These are phyloP conservation scores for Enoplosus armatus DNA, from an alignment of 2,797 vertebrate genomes.

Conservation along the genomic window DNA sequence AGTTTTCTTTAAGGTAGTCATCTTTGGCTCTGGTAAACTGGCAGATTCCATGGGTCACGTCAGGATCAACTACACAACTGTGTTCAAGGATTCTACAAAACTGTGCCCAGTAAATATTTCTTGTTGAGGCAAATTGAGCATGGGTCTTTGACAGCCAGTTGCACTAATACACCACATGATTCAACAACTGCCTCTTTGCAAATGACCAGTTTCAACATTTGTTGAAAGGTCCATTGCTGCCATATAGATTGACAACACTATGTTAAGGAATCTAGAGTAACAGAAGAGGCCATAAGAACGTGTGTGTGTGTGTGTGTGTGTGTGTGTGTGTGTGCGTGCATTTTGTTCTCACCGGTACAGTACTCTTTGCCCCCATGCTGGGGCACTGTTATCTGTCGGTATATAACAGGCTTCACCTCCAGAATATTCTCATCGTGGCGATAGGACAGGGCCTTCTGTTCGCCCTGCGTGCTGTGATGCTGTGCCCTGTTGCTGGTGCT, in stretches of 20 bases:
- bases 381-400: slow-evolving; percentile 89
- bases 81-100: neutral
- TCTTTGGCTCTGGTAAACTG: neutral
- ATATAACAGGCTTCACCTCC: slow-evolving; percentile 88
- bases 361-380: slow-evolving; percentile 88
- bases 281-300: neutral
- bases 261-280: neutral
- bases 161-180: neutral
- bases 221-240: neutral
- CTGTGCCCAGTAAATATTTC: neutral
- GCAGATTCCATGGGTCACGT: neutral
- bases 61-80: neutral
- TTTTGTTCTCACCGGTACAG: slow-evolving; percentile 86
- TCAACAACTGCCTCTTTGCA: neutral
- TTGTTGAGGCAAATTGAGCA: neutral
- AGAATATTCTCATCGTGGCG: slow-evolving; percentile 93
- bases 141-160: neutral
- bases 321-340: neutral
- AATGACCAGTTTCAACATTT: neutral
- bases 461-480: slow-evolving; percentile 81
- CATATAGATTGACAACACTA: neutral
- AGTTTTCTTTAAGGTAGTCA: neutral
- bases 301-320: neutral
- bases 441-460: slow-evolving; percentile 84
- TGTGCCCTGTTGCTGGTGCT: slow-evolving; percentile 81